Percentiles rank a stretch among this genome's conserved stretches.
These are phyloP conservation scores for Sebastiscus albofasciatus DNA, from an alignment of 2,797 vertebrate species.

Conservation along the genomic window DNA sequence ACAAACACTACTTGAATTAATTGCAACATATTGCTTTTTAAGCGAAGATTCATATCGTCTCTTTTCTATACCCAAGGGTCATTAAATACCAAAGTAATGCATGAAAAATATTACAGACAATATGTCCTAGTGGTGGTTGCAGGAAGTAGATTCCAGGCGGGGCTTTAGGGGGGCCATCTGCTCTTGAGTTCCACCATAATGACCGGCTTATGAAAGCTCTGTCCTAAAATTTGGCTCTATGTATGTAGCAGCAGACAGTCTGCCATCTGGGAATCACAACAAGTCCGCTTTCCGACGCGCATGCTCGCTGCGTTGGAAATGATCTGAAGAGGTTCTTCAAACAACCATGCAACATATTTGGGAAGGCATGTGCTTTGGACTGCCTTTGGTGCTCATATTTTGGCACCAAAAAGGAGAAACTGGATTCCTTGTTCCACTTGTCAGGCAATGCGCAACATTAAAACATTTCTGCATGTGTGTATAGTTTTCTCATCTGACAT, in stretches of 20 bases:
- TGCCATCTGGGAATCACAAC: constrained; percentile 62
- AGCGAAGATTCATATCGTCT: constrained; percentile 38
- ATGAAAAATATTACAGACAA: constrained; percentile 62
- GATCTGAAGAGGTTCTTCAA: constrained; percentile 58
- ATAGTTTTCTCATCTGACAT: constrained; percentile 52
- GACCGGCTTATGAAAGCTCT: constrained; percentile 61
- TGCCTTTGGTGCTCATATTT: constrained; percentile 25
- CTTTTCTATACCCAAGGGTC: constrained; percentile 44
- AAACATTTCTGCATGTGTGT: constrained; percentile 28
- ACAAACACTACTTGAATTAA: constrained; percentile 51
- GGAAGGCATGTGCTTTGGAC: constrained; percentile 14
- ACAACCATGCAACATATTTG: constrained; percentile 22
- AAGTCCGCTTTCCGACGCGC: constrained; percentile 32
- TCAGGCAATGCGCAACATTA: constrained; percentile 12
- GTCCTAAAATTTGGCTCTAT: constrained; percentile 60
- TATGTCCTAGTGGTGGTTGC: constrained; percentile 61
- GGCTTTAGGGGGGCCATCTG: constrained; percentile 70
- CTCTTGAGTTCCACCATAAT: constrained; percentile 63
- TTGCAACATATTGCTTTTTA: constrained; percentile 63
- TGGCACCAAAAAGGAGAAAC: constrained; percentile 32
- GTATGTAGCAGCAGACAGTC: constrained; percentile 49
- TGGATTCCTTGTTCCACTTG: constrained; percentile 19
- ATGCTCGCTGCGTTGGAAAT: constrained; percentile 24
- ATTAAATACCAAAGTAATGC: constrained; percentile 52
- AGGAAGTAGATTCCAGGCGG: constrained; percentile 37